A percentile compares a stretch with the other conserved stretches of the same genome.
phyloP scores from a whole-genome alignment of 1,140 invertebrate species.

The Arion vulgaris region DNA sequence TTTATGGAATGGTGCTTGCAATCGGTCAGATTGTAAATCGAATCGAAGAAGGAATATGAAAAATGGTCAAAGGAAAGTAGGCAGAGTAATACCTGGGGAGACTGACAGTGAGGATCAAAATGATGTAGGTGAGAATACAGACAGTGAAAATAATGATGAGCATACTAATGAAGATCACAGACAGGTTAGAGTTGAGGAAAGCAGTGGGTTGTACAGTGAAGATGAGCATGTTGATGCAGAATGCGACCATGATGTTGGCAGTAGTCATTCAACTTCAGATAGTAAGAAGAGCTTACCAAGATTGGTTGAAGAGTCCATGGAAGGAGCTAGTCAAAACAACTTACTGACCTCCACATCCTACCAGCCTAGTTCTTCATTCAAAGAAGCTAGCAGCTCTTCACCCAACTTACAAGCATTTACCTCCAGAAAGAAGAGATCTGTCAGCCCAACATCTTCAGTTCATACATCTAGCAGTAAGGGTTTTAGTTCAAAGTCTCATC shows the following conservation, averaged over 20 bases:
- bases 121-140: not conserved
- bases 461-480: not conserved
- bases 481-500: not conserved
- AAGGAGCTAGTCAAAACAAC: not conserved
- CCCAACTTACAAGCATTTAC: not conserved
- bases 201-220: not conserved
- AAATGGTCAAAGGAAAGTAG: slow-evolving; percentile 13
- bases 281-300: not conserved
- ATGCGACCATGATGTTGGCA: not conserved
- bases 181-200: not conserved
- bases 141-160: not conserved
- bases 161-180: not conserved
- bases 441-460: not conserved
- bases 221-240: not conserved
- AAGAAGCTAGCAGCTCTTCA: not conserved
- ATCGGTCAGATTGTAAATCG: slow-evolving; percentile 34
- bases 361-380: not conserved
- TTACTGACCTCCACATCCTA: not conserved
- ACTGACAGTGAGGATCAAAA: not conserved
- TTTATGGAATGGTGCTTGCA: slow-evolving; percentile 37
- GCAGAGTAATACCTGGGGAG: not conserved
- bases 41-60: slow-evolving; percentile 36
- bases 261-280: not conserved
- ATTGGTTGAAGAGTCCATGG: not conserved
- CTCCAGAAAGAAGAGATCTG: not conserved